These are phyloP conservation scores for Listronotus bonariensis DNA, from an alignment of 1,140 invertebrate species.

Conservation along the genomic window DNA sequence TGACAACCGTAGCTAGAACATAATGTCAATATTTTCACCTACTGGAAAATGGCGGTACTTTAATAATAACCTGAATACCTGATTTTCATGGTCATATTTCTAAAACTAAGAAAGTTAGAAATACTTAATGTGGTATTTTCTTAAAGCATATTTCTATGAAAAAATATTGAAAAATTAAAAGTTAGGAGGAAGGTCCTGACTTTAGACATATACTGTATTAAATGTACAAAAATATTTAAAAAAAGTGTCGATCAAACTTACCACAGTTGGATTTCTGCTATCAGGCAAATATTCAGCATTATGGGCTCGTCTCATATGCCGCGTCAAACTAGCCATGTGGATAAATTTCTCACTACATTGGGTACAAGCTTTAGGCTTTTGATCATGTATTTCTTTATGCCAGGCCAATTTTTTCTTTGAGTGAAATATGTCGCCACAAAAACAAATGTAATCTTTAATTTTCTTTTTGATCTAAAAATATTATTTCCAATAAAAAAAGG, in stretches of 20 bases:
- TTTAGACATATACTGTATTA: too few relatives aligned
- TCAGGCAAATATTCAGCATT: conserved; percentile 74
- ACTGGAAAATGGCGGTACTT: too few relatives aligned
- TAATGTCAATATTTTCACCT: too few relatives aligned
- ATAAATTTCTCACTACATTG: conserved; percentile 84
- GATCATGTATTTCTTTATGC: conserved; percentile 84
- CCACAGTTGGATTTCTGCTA: conserved; percentile 47
- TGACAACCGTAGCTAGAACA: too few relatives aligned
- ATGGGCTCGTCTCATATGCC: conserved; percentile 81
- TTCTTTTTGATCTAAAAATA: conserved; percentile 66
- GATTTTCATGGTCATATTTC: too few relatives aligned
- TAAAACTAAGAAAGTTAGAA: too few relatives aligned
- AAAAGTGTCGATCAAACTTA: neutral
- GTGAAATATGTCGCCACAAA: conserved; percentile 79
- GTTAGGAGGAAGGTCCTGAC: too few relatives aligned
- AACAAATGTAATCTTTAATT: conserved; percentile 79
- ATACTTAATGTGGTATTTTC: too few relatives aligned
- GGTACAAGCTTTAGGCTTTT: conserved; percentile 79
- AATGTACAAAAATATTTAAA: too few relatives aligned
- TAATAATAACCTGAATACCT: too few relatives aligned
- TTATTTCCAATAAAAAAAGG: neutral
- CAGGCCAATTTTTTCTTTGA: conserved; percentile 80
- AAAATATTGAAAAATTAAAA: too few relatives aligned
- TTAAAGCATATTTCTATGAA: too few relatives aligned
- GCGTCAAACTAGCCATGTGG: conserved; percentile 77